Evolutionary conservation across 2,113 vertebrate genomes (phyloP).

Genomic region (Myrmecophaga tridactyla): DNA sequence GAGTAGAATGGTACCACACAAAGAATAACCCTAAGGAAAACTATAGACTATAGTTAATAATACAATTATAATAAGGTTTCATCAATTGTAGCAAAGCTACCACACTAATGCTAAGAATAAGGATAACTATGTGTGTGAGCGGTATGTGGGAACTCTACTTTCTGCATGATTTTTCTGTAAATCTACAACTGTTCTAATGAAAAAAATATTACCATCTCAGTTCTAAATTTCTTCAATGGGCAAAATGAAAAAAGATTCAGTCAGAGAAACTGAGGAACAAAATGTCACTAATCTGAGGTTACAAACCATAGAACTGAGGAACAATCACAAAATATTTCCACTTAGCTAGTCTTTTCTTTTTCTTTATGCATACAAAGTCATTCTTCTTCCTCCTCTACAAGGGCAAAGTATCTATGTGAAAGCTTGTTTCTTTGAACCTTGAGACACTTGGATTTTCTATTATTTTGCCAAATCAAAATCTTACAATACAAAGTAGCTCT

Average conservation of each 20-base stretch:
- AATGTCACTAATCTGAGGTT: not conserved
- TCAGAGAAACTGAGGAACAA: not conserved
- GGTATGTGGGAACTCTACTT: no score
- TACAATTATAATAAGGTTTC: no score
- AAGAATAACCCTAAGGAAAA: no score
- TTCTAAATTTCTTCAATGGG: not conserved
- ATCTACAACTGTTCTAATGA: no score
- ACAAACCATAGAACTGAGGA: not conserved
- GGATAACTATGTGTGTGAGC: no score
- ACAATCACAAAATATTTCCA: not conserved
- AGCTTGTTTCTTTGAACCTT: conserved; percentile 50
- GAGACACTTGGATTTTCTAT: conserved; percentile 22
- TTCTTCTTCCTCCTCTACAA: not conserved
- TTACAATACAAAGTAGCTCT: conserved; percentile 56
- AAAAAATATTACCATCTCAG: not conserved
- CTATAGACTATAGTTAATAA: no score
- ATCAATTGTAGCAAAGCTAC: no score
- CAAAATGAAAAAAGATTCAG: conserved; percentile 15
- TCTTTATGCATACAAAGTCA: conserved; percentile 12
- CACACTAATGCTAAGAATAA: no score
- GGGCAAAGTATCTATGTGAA: not conserved
- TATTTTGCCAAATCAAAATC: conserved; percentile 42
- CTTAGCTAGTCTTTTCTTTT: not conserved
- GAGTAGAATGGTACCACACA: no score
- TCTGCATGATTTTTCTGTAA: no score